A percentile compares a stretch with the other conserved stretches of the same genome.
Conservation (phyloP, 2,113 vertebrate species). For the Brachyhypopomus occidentalis region DNA sequence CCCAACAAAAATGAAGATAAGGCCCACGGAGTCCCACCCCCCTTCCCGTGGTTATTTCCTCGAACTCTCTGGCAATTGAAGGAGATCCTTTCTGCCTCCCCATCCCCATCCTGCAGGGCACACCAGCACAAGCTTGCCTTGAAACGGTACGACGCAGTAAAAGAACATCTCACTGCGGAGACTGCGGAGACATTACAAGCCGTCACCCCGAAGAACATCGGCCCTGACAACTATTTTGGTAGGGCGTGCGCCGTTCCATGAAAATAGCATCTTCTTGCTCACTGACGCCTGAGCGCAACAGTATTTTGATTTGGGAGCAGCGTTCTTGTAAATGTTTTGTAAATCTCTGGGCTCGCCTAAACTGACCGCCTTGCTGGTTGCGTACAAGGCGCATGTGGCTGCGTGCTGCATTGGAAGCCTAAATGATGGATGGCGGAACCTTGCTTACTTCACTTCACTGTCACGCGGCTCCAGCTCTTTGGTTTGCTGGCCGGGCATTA, state of each 20-base stretch:
- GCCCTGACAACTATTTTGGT: neutral
- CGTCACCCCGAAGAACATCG: neutral
- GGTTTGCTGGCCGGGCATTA: constrained; percentile 14
- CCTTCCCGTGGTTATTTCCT: constrained; percentile 34
- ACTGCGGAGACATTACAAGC: neutral
- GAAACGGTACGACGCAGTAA: neutral
- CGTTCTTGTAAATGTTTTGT: neutral
- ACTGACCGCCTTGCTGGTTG: neutral
- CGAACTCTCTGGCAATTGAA: constrained; percentile 27
- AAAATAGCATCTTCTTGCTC: constrained; percentile 4
- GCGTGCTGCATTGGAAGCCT: neutral
- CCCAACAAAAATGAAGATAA: constrained; percentile 50
- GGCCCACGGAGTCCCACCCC: constrained; percentile 38
- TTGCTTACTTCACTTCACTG: constrained; percentile 5
- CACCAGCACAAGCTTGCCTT: neutral
- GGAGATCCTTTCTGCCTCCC: constrained; percentile 14
- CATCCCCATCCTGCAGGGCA: neutral
- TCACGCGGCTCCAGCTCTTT: neutral
- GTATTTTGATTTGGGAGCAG: neutral
- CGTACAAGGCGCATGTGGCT: neutral
- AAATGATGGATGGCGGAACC: neutral
- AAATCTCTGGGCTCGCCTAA: neutral
- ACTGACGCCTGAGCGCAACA: neutral
- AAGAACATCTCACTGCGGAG: neutral
- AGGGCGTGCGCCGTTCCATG: neutral